Conservation (phyloP, 1,140 invertebrate genomes). For the Calliphora vicina region DNA sequence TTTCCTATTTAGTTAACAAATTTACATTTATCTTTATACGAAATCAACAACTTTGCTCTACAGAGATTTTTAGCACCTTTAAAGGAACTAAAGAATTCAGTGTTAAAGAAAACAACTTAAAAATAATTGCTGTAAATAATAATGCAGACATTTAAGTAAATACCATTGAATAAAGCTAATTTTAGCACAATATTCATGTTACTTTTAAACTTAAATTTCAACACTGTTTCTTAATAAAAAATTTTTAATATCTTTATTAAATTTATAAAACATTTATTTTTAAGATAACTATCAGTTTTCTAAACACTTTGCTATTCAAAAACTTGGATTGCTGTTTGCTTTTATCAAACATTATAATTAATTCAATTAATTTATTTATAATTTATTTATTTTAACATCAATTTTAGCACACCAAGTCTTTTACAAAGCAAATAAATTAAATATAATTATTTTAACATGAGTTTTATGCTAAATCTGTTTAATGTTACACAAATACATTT, state of each 20-base stretch:
- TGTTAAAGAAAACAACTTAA: no score
- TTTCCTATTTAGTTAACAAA: not conserved
- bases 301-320: not conserved
- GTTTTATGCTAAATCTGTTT: no score
- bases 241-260: no score
- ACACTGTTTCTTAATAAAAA: no score
- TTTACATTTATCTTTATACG: no score
- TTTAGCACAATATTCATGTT: no score
- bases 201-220: no score
- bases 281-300: not conserved
- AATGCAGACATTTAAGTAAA: no score
- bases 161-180: no score
- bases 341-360: not conserved
- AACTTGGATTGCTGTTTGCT: not conserved
- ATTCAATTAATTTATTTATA: not conserved
- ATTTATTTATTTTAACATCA: not conserved
- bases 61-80: not conserved
- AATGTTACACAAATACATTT: not conserved
- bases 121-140: no score
- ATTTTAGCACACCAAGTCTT: not conserved
- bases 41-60: not conserved
- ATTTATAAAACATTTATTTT: not conserved
- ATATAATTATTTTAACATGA: not conserved
- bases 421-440: not conserved
- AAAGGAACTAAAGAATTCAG: no score